Percentiles rank a stretch among this genome's conserved stretches.
phyloP scores from a whole-genome alignment of 92 coral and sea anemone species.

The Epizoanthus scotinus region DNA sequence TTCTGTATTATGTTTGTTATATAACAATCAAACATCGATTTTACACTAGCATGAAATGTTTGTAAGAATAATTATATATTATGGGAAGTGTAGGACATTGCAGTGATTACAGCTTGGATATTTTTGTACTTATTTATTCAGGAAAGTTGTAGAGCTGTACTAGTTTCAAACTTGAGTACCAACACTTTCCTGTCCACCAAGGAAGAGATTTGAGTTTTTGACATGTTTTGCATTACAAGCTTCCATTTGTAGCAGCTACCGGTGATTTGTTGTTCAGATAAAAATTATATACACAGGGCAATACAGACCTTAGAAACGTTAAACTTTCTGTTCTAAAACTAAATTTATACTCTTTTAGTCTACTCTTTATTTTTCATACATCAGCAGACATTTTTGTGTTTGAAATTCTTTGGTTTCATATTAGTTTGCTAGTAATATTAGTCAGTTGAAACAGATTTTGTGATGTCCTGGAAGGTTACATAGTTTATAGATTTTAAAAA shows the following conservation, averaged over 20 bases:
- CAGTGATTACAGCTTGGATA: neutral
- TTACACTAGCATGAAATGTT: neutral
- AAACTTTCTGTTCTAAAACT: no score
- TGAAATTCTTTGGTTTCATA: no score
- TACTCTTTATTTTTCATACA: no score
- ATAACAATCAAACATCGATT: neutral
- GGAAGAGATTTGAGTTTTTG: neutral
- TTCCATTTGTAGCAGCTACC: neutral
- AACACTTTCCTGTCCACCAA: neutral
- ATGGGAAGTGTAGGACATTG: neutral
- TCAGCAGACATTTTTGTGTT: no score
- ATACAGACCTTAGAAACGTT: no score
- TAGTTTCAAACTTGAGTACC: neutral
- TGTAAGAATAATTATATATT: neutral
- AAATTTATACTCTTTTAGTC: no score
- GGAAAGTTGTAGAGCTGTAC: neutral
- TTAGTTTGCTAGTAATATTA: no score
- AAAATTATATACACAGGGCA: no score
- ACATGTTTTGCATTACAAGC: neutral
- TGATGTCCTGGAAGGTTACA: no score
- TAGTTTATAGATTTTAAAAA: no score
- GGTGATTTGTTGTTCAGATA: no score
- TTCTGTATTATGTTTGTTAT: neutral
- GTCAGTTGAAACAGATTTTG: no score
- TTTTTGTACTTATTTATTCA: conserved; percentile 5